These are phyloP conservation scores for Typhlichthys eigenmanni DNA, from an alignment of 2,797 vertebrate genomes.

Conservation along the genomic window DNA sequence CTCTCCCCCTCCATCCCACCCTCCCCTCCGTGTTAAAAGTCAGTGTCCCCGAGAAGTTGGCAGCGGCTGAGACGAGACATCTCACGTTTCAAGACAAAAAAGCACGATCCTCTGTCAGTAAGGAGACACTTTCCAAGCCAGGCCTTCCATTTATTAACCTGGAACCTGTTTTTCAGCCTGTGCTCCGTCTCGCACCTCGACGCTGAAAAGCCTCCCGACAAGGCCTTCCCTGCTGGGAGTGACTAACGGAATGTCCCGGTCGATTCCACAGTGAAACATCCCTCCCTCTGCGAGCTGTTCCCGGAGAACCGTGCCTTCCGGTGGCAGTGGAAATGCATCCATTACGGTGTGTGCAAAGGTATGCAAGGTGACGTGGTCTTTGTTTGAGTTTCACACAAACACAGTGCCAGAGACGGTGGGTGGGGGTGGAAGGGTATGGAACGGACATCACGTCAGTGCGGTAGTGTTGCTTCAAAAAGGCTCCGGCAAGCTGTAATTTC, in stretches of 20 bases:
- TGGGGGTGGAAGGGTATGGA: background rate
- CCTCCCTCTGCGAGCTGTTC: slow-evolving; percentile 13
- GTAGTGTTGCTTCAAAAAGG: slow-evolving; percentile 18
- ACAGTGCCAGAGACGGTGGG: slow-evolving; percentile 15
- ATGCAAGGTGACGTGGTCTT: slow-evolving; percentile 44
- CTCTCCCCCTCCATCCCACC: slow-evolving; percentile 13
- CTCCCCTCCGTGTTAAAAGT: slow-evolving; percentile 38
- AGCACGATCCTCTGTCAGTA: slow-evolving; percentile 67
- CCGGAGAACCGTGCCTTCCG: slow-evolving; percentile 23
- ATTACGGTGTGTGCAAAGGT: slow-evolving; percentile 30
- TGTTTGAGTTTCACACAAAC: slow-evolving; percentile 67
- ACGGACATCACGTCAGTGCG: slow-evolving; percentile 9
- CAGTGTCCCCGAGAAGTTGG: slow-evolving; percentile 62
- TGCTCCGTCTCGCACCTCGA: slow-evolving; percentile 47
- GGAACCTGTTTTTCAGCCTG: slow-evolving; percentile 68
- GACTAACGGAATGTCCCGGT: slow-evolving; percentile 12
- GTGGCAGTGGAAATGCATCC: slow-evolving; percentile 32
- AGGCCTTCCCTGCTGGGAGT: slow-evolving; percentile 12
- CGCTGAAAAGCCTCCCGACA: slow-evolving; percentile 26
- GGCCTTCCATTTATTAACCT: slow-evolving; percentile 61
- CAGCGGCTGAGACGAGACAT: slow-evolving; percentile 48
- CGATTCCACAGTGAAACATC: slow-evolving; percentile 25
- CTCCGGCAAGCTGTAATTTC: slow-evolving; percentile 36
- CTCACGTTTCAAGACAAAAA: slow-evolving; percentile 71
- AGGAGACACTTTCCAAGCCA: slow-evolving; percentile 66